Evolutionary conservation across 2,888 invertebrate species (phyloP).

Genomic region (Meiosimyza platycephala): DNA sequence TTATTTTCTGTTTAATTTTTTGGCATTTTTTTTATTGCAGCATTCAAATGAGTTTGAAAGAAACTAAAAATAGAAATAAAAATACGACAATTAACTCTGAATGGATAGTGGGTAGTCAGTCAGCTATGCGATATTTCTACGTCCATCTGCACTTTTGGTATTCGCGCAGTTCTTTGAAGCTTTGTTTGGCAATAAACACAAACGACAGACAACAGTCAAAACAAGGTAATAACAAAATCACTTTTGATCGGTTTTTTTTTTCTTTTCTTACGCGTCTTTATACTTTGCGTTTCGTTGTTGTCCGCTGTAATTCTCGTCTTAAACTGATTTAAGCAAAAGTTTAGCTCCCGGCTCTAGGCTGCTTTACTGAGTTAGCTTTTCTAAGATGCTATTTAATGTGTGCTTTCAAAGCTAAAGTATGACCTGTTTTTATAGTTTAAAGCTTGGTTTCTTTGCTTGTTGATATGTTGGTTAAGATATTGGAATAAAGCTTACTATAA

Average conservation of each 20-base stretch:
- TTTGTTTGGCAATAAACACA: constrained; percentile 3
- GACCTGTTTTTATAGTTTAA: neutral
- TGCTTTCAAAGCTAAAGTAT: neutral
- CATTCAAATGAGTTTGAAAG: constrained; percentile 7
- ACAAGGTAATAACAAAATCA: neutral
- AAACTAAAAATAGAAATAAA: neutral
- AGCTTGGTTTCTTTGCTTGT: too few relatives aligned
- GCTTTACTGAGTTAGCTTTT: too few relatives aligned
- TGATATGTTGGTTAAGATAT: too few relatives aligned
- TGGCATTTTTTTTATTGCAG: constrained; percentile 12
- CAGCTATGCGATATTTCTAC: neutral
- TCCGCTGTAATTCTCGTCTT: constrained; percentile 35
- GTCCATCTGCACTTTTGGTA: neutral
- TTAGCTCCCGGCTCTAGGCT: constrained; percentile 1
- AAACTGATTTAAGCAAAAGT: constrained; percentile 41
- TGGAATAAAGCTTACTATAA: too few relatives aligned
- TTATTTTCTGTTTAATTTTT: constrained; percentile 4
- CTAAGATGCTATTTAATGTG: constrained; percentile 14
- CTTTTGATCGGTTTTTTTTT: too few relatives aligned
- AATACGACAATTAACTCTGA: neutral
- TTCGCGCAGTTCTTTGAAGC: neutral
- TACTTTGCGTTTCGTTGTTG: constrained; percentile 29
- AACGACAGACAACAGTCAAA: neutral
- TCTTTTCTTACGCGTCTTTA: constrained; percentile 13
- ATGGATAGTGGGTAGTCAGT: constrained; percentile 17